Conservation (phyloP, 2,888 invertebrate genomes). For the Chrysolina haemoptera region DNA sequence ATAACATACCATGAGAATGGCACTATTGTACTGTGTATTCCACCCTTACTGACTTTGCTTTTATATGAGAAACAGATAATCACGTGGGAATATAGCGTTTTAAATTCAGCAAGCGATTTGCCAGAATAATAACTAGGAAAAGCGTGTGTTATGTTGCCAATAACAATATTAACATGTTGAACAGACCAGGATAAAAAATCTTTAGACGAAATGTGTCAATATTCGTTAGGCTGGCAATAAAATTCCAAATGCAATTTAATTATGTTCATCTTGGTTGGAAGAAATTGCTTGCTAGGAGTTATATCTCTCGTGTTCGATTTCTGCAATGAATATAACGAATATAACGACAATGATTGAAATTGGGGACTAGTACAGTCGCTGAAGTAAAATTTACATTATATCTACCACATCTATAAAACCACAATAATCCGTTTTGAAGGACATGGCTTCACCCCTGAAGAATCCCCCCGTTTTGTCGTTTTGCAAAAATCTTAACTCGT, state of each 20-base stretch:
- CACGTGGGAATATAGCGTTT: constrained; percentile 36
- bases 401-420: too few species aligned
- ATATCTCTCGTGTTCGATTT: too few species aligned
- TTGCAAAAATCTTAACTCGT: too few species aligned
- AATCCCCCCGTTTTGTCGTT: too few species aligned
- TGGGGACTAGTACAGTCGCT: too few species aligned
- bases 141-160: constrained; percentile 48
- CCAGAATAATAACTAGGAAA: constrained; percentile 45
- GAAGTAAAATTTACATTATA: too few species aligned
- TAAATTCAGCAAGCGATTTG: constrained; percentile 46
- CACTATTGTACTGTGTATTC: constrained; percentile 15
- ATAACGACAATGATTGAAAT: too few species aligned
- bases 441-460: too few species aligned
- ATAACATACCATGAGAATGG: constrained; percentile 16
- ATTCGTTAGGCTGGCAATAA: constrained; percentile 32
- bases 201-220: constrained; percentile 36
- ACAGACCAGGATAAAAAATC: constrained; percentile 35
- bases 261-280: neutral
- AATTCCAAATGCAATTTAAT: constrained; percentile 40
- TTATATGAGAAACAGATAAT: constrained; percentile 32
- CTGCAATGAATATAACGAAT: too few species aligned
- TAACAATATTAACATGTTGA: constrained; percentile 45
- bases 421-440: too few species aligned
- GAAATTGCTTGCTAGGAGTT: neutral
- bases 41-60: constrained; percentile 28